Evolutionary conservation across 1,140 invertebrate species (phyloP).

Genomic region (Diabrotica undecimpunctata): DNA sequence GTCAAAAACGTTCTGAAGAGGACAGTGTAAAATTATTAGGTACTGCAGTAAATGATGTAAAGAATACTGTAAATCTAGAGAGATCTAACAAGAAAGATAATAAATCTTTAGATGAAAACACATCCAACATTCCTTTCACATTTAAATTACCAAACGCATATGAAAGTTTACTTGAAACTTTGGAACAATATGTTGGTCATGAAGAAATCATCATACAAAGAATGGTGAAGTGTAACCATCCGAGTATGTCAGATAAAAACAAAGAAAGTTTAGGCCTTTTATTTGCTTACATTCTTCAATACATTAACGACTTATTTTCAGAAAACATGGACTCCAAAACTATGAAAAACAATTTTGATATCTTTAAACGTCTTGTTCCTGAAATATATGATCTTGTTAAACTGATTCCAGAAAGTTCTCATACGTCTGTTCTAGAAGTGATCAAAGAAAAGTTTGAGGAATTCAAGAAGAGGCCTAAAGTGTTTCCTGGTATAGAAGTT

Average conservation of each 20-base stretch:
- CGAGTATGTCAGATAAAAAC: conserved; percentile 69
- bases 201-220: conserved; percentile 72
- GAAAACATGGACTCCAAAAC: conserved; percentile 48
- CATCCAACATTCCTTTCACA: conserved; percentile 63
- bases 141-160: conserved; percentile 64
- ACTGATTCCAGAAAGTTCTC: conserved; percentile 62
- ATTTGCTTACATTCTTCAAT: conserved; percentile 71
- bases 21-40: not conserved
- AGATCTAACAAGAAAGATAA: no score
- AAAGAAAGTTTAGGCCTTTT: conserved; percentile 71
- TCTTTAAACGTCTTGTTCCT: conserved; percentile 61
- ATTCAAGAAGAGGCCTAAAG: conserved; percentile 60
- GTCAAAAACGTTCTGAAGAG: conserved; percentile 22
- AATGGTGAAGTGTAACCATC: conserved; percentile 83
- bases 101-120: no score
- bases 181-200: conserved; percentile 60
- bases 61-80: conserved; percentile 1
- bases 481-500: conserved; percentile 67
- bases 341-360: conserved; percentile 56
- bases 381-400: conserved; percentile 72
- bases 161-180: conserved; percentile 62
- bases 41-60: conserved; percentile 22
- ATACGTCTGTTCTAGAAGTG: conserved; percentile 62
- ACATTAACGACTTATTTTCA: conserved; percentile 63
- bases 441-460: conserved; percentile 70